Conservation (phyloP, 2,888 invertebrate species). For the Lochmaea capreae region DNA sequence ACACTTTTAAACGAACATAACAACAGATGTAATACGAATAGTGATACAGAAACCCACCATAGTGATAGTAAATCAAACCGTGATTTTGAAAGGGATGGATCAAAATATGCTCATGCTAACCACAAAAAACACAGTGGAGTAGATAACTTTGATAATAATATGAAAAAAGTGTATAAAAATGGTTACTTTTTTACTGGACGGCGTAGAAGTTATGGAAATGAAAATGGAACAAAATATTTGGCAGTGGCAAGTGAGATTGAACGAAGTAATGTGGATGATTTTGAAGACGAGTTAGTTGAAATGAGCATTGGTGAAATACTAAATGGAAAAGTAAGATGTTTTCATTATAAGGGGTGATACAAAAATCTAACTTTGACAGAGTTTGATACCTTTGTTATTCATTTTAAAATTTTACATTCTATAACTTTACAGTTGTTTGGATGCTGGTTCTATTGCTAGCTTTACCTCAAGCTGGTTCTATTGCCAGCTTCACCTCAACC, state of each 20-base stretch:
- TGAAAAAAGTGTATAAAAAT: not conserved
- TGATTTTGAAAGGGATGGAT: too few relatives aligned
- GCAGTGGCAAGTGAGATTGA: conserved; percentile 61
- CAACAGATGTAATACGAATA: not conserved
- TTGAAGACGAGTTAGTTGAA: conserved; percentile 4
- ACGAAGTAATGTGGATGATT: not conserved
- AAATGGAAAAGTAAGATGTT: conserved; percentile 82
- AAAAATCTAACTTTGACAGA: too few relatives aligned
- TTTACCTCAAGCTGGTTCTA: too few relatives aligned
- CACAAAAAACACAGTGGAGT: too few relatives aligned
- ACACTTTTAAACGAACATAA: not conserved
- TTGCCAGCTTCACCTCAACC: too few relatives aligned
- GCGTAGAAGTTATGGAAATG: conserved; percentile 40
- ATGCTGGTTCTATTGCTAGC: too few relatives aligned
- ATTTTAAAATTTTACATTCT: too few relatives aligned
- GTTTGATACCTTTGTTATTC: too few relatives aligned
- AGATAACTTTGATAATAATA: not conserved
- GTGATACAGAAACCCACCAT: too few relatives aligned
- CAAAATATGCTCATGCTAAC: too few relatives aligned
- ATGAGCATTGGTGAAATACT: conserved; percentile 96
- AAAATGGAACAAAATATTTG: conserved; percentile 68
- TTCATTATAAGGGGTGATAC: too few relatives aligned
- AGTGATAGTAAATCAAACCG: not conserved
- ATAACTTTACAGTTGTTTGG: too few relatives aligned
- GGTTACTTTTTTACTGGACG: not conserved